Base-by-base conservation (phyloP, 2,113 vertebrate genomes). In the Trogon surrucura region DNA sequence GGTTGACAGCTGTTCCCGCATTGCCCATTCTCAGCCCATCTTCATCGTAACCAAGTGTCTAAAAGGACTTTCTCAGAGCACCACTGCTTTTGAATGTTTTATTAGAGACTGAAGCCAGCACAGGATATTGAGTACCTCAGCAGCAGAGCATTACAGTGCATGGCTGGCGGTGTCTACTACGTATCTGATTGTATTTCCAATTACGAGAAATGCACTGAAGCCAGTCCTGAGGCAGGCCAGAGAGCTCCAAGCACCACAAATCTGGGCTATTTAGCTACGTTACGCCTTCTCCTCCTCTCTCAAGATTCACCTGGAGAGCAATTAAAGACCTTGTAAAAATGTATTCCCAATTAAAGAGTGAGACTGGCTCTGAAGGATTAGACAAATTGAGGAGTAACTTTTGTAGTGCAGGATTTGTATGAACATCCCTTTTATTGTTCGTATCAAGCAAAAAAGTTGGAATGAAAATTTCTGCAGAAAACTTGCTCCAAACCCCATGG, bases 51-150 rank as follows among this genome's bases (percentile, higher is more conserved):
- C 26, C 51, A 20, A 78, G 34, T 12, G 26, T 60, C 77, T 50
- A 14, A 84, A 91, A 71, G 29, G 50, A 14, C 44, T 75, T 91
- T 80, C 69, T 67, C 36, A 26, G 58, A 73, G 41, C 45, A 2
- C n/a, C n/a, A 9, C 67, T 47, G 64, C 47, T 93, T 79, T 41
- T 90, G 36, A 94, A 96, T 83, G 60, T 84, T 95, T 95, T 60
- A 92, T 96, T 73, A 84, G 75, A 60, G 77, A 19, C n/a, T 1
- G 7, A 80, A 91, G 91, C 92, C 94, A 95, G 89, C 54, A 71
- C 65, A 95, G 89, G 93, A 89, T 87, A 87, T 71, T 74, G 91
- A 92, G 82, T 14, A 47, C 65, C 90, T 61, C 67, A 79, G 65
- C 77, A 74, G 80, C 60, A 57, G 36, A 95, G 91, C 61, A 71